Conservation (phyloP, 1,140 invertebrate genomes). For the Microplitis demolitor region DNA sequence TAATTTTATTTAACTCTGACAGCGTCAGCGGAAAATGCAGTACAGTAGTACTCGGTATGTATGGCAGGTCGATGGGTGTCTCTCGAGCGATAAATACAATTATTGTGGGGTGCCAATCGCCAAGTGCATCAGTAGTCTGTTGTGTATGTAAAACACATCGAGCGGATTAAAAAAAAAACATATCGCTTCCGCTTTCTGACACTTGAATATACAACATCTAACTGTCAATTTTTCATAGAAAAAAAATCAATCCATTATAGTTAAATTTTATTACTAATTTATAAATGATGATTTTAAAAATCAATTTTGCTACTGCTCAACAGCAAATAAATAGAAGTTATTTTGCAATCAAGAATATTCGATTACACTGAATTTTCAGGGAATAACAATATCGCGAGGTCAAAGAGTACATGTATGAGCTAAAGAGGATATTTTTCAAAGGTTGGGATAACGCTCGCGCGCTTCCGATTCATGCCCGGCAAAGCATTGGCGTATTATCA, state of each 20-base stretch:
- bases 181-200: constrained; percentile 24
- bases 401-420: not conserved
- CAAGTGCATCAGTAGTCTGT: constrained; percentile 3
- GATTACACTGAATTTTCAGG: too few species aligned
- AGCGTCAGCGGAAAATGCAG: constrained; percentile 26
- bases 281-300: too few species aligned
- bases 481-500: constrained; percentile 54
- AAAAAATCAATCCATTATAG: too few species aligned
- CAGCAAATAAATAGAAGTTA: too few species aligned
- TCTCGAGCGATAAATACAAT: constrained; percentile 32
- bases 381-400: not conserved
- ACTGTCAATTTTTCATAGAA: not conserved
- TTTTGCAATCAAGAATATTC: too few species aligned
- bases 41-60: not conserved
- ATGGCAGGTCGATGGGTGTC: constrained; percentile 18
- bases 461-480: constrained; percentile 27
- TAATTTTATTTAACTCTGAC: constrained; percentile 35
- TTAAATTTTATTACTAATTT: too few species aligned
- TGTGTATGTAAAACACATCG: constrained; percentile 15
- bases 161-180: constrained; percentile 13
- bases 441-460: not conserved
- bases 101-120: constrained; percentile 29
- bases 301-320: too few species aligned
- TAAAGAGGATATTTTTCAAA: constrained; percentile 8
- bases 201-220: not conserved